phyloP scores from a whole-genome alignment of 2,797 vertebrate species.

The Lepilemur septentrionalis region DNA sequence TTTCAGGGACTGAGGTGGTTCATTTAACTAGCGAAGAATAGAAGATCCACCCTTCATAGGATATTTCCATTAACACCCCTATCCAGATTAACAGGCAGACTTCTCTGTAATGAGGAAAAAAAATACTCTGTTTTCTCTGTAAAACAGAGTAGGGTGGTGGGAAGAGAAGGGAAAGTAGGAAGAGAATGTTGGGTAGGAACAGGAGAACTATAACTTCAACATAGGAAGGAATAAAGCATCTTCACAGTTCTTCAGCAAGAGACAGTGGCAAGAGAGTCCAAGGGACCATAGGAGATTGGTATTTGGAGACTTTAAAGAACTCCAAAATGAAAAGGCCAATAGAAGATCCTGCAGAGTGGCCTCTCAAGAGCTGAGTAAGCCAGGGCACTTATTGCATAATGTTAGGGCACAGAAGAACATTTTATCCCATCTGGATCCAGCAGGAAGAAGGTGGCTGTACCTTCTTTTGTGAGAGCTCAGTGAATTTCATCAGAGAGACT shows the following conservation, averaged over 20 bases:
- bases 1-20: background rate
- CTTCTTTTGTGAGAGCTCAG: background rate
- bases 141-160: background rate
- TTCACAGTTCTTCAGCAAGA: background rate
- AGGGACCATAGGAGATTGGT: background rate
- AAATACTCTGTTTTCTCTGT: background rate
- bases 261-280: background rate
- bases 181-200: background rate
- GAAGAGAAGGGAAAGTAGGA: background rate
- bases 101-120: background rate
- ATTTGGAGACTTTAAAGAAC: conserved; percentile 3
- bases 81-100: background rate
- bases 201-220: background rate
- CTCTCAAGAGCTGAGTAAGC: background rate
- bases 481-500: background rate
- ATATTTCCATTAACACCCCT: background rate
- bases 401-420: background rate
- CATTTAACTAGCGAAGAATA: background rate
- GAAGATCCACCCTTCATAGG: background rate
- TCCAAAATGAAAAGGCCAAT: background rate
- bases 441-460: background rate
- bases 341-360: background rate
- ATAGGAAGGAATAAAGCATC: background rate
- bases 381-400: background rate
- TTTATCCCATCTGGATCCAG: background rate